These are phyloP conservation scores for Morone chrysops DNA, from an alignment of 2,113 vertebrate genomes.

Conservation along the genomic window DNA sequence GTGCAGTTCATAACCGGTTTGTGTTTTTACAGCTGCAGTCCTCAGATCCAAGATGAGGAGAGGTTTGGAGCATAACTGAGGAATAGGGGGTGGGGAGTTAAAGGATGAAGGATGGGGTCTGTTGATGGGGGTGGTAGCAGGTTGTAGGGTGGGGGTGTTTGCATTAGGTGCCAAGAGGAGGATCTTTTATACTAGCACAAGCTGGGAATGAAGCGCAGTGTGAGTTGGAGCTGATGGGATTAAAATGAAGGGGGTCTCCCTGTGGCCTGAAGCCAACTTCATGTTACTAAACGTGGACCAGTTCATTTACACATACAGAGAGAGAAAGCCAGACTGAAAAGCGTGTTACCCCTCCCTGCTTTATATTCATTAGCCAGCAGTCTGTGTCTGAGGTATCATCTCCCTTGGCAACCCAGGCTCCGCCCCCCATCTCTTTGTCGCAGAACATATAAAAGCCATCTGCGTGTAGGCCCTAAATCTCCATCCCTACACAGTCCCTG, in stretches of 20 bases:
- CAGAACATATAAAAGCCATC: slow-evolving; percentile 82
- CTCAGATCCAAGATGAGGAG: not conserved
- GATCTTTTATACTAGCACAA: slow-evolving; percentile 28
- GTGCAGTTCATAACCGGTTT: not conserved
- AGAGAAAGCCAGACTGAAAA: slow-evolving; percentile 42
- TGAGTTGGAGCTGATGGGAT: slow-evolving; percentile 31
- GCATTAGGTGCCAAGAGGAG: slow-evolving; percentile 44
- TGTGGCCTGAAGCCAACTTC: slow-evolving; percentile 64
- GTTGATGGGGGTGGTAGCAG: slow-evolving; percentile 46
- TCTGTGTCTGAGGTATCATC: slow-evolving; percentile 67
- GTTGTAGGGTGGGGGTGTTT: slow-evolving; percentile 37
- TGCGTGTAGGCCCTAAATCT: slow-evolving; percentile 78
- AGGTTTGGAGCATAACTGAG: slow-evolving; percentile 9
- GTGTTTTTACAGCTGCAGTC: not conserved
- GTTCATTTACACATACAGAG: slow-evolving; percentile 61
- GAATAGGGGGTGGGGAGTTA: slow-evolving; percentile 31
- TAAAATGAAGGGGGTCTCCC: slow-evolving; percentile 40
- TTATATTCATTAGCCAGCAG: slow-evolving; percentile 81
- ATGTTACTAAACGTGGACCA: slow-evolving; percentile 55
- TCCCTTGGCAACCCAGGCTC: slow-evolving; percentile 74
- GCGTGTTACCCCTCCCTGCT: slow-evolving; percentile 69
- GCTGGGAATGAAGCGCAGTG: not conserved
- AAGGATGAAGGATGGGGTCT: slow-evolving; percentile 3
- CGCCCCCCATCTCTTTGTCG: slow-evolving; percentile 76
- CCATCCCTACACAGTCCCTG: slow-evolving; percentile 53